A percentile compares a stretch with the other conserved stretches of the same genome.
Evolutionary conservation across 2,888 invertebrate genomes (phyloP).

Genomic region (Fragum fragum): DNA sequence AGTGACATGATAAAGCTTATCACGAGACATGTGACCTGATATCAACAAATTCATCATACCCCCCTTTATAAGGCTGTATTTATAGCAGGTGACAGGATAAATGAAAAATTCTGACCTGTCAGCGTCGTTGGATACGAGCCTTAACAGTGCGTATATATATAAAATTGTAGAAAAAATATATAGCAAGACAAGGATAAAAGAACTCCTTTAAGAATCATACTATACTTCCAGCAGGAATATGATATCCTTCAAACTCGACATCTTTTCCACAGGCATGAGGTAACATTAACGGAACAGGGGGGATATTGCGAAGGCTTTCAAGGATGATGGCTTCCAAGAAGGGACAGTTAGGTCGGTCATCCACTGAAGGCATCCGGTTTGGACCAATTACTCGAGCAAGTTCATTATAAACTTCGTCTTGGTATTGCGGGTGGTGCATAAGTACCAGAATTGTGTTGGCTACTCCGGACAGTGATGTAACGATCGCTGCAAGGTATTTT

Average conservation of each 20-base stretch:
- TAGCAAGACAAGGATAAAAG: too few species aligned
- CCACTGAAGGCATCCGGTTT: background rate
- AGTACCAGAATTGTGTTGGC: background rate
- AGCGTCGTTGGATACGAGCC: too few species aligned
- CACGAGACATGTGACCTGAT: too few species aligned
- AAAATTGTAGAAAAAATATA: too few species aligned
- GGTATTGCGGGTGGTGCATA: background rate
- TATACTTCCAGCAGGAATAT: background rate
- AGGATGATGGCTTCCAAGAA: background rate
- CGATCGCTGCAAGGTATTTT: background rate
- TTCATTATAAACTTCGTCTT: background rate
- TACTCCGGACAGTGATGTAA: background rate
- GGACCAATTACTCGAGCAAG: background rate
- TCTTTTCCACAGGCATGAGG: background rate
- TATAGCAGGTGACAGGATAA: too few species aligned
- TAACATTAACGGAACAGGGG: background rate
- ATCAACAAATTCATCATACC: too few species aligned
- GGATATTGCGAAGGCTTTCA: background rate
- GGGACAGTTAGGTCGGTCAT: background rate
- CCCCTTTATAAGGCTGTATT: too few species aligned
- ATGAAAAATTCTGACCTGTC: too few species aligned
- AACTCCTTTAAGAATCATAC: too few species aligned
- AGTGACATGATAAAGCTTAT: too few species aligned
- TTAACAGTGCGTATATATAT: too few species aligned
- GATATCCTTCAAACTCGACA: constrained; percentile 3